A percentile compares a stretch with the other conserved stretches of the same genome.
Conservation (phyloP, 30 jellyfish, hydroid and myxozoan genomes). For the Hydractinia symbiolongicarpus region DNA sequence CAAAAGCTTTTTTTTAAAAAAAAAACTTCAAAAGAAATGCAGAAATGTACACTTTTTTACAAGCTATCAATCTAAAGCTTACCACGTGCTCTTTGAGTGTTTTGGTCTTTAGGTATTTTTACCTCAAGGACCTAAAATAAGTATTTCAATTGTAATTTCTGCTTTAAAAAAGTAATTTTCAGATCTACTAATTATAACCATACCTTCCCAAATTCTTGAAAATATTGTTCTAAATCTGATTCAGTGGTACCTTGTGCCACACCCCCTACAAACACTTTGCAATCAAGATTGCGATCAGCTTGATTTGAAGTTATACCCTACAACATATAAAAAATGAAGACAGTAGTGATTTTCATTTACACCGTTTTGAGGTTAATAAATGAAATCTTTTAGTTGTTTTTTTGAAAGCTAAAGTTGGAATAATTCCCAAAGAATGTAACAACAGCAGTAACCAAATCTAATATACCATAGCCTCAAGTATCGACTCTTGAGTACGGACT, state of each 20-base stretch:
- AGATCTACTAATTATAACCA: not conserved
- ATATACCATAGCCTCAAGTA: constrained; percentile 66
- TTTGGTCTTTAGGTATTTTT: constrained; percentile 23
- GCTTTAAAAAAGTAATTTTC: not conserved
- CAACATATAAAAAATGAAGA: not conserved
- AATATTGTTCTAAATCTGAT: constrained; percentile 66
- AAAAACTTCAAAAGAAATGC: not conserved
- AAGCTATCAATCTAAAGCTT: not conserved
- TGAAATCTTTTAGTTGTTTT: too few relatives aligned
- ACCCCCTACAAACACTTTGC: constrained; percentile 97
- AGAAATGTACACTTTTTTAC: not conserved
- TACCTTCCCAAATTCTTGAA: constrained; percentile 81
- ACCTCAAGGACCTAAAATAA: constrained; percentile 23
- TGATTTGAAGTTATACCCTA: constrained; percentile 40
- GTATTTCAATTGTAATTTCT: not conserved
- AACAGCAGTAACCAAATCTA: not conserved
- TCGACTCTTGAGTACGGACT: constrained; percentile 78
- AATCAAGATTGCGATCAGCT: constrained; percentile 72
- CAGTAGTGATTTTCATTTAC: too few relatives aligned
- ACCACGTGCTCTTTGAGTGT: constrained; percentile 26
- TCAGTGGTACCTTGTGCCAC: constrained; percentile 94
- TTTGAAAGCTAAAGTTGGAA: too few relatives aligned
- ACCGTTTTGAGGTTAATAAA: too few relatives aligned
- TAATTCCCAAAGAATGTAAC: too few relatives aligned
- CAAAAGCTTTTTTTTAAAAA: too few relatives aligned